These are phyloP conservation scores for Pocillopora damicornis DNA, from an alignment of 64 coral and sea anemone species.

Conservation along the genomic window DNA sequence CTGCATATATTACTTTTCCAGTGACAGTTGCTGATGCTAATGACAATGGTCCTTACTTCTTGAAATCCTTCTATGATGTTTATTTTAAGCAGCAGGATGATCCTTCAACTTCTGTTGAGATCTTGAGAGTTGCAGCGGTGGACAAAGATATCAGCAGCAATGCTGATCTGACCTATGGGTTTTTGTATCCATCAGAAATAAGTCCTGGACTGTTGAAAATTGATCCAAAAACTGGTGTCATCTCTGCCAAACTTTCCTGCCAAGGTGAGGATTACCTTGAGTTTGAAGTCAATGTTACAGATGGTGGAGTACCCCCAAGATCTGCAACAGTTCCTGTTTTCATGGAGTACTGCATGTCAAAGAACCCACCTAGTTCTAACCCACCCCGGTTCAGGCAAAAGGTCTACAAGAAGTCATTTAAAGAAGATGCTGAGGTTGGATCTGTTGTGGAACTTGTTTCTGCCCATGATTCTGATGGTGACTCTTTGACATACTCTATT, in stretches of 20 bases:
- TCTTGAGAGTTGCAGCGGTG: slow-evolving; percentile 47
- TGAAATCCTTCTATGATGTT: slow-evolving; percentile 17
- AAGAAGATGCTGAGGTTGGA: slow-evolving; percentile 54
- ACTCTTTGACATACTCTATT: slow-evolving; percentile 43
- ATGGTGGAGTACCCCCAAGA: slow-evolving; percentile 43
- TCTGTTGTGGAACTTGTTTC: slow-evolving; percentile 14
- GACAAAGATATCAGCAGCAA: slow-evolving; percentile 68
- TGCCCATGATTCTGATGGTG: slow-evolving; percentile 50
- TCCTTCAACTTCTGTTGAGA: neutral
- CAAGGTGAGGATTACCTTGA: slow-evolving; percentile 22
- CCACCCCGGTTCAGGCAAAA: slow-evolving; percentile 22
- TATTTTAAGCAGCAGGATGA: slow-evolving; percentile 36
- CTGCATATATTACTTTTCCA: slow-evolving; percentile 51
- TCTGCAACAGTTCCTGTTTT: slow-evolving; percentile 42
- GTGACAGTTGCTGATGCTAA: slow-evolving; percentile 78
- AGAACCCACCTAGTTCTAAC: slow-evolving; percentile 35
- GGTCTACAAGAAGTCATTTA: slow-evolving; percentile 5
- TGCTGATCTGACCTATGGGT: slow-evolving; percentile 57
- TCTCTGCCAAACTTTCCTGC: slow-evolving; percentile 56
- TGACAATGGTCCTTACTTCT: slow-evolving; percentile 65
- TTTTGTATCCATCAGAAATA: slow-evolving; percentile 25
- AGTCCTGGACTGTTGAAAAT: slow-evolving; percentile 42
- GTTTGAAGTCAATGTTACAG: slow-evolving; percentile 52
- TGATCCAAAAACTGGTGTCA: slow-evolving; percentile 52
- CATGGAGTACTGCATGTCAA: slow-evolving; percentile 13